Evolutionary conservation across 2,113 vertebrate genomes (phyloP), one percentile per base, ranked within the genome.

Genomic region (Phaethon lepturus): DNA sequence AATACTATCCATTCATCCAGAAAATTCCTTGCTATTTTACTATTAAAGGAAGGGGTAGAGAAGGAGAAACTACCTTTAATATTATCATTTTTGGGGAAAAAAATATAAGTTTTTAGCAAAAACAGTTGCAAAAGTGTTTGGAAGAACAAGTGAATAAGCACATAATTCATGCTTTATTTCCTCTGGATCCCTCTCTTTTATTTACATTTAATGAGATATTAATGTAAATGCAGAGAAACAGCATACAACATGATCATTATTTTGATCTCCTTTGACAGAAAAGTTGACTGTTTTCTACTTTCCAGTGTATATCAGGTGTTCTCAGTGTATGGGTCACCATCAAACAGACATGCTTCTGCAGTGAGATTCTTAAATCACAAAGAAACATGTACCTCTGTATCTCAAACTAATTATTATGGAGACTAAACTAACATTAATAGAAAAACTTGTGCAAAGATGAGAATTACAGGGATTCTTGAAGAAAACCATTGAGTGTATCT

Each of bases 21-120:
- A 95, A 87, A 56, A 7, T 88, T 74, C 19, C 20, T 64, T 90
- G 33, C 13, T 88, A 44, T 82, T 88, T 64, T 56, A 44, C 13
- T 71, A 55, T 56, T 89, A 68, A 94, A 81, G 13, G 7, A 55
- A 47, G 14, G 2, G 6, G 2, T 55, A 12, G 13, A 78, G 15
- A 49, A 91, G 31, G 16, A 72, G 25, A 84, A 90, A 77, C 10
- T 69, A 11, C 28, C 17, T 63, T 63, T 77, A 53, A 45, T 78
- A 44, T 71, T 76, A 55, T 71, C 2, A 62, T 40, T 69, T 81
- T 35, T 17, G 9, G 50, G 40, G 3, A 1, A 35, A 66, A 91
- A 35, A 15, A 2, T 1, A 1, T 0, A 3, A 9, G 2, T 12
- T 64, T 89, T 74, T 35, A 59, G 4, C 0, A 52, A 71, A 76